Evolutionary conservation across 2,888 invertebrate species (phyloP), one percentile per base, ranked within the genome.

Genomic region (Athetis lepigone): DNA sequence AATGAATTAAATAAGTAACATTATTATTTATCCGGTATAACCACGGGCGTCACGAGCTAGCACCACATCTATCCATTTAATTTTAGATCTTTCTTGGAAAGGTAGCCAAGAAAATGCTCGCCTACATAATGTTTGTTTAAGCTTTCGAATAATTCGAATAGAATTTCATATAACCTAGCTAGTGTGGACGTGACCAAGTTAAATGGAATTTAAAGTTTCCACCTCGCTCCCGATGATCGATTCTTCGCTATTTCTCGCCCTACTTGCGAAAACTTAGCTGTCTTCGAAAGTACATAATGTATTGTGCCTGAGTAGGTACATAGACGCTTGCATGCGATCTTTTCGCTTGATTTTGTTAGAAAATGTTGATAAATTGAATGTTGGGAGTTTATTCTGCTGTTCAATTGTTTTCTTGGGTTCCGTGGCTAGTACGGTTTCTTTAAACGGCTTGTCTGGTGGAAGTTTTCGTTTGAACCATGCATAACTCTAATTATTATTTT

Each of bases 151-250:
- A 50, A 45, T 58, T 45, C 39, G 25, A 27, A 65, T 54, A 54
- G 47, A 21, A 36, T 65, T 51, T 51, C 64, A 27, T 33, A 25
- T 39, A 70, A 36, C 29, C 56, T 19, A 45, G n/a, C 36, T 18
- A 29, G 51, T 27, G 50, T 52, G 43, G 57, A 60, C 69, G 60
- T 65, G 76, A 60, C 55, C 59, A 79, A 70, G 74, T 81, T 80
- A 62, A 80, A 80, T 70, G 70, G 68, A 72, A 61, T 80, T 64
- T 70, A 64, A 68, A 79, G 76, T 75, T 70, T 60, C 33, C 33
- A 54, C 55, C 49, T 62, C 55, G 59, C 49, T 47, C 39, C 18
- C 55, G 46, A 52, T 69, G 73, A 76, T 69, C 77, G 77, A 79
- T 72, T 58, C 63, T 57, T 49, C 27, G 66, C 66, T 49, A 64